phyloP scores from a whole-genome alignment of 2,888 invertebrate genomes.

The Hydraecia micacea region DNA sequence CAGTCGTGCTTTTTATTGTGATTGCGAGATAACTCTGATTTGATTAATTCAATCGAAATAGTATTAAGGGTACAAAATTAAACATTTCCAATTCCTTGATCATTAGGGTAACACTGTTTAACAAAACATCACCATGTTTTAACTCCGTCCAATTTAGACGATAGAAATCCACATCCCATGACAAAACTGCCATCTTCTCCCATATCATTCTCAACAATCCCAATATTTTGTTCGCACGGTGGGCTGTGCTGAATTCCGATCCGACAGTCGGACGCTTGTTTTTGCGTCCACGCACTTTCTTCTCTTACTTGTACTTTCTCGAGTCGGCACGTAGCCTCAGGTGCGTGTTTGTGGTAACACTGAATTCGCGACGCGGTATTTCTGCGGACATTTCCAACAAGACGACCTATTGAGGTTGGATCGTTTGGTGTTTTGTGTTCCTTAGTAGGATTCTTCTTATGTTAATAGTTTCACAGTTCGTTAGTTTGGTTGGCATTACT shows the following conservation, averaged over 20 bases:
- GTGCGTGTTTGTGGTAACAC: slow-evolving; percentile 64
- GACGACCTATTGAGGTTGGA: slow-evolving; percentile 53
- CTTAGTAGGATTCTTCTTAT: slow-evolving; percentile 31
- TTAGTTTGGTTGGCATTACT: neutral
- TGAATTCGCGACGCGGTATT: slow-evolving; percentile 51
- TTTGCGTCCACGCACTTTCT: slow-evolving; percentile 86
- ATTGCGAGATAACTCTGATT: slow-evolving; percentile 19
- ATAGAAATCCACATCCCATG: slow-evolving; percentile 6
- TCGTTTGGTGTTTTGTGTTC: slow-evolving; percentile 40
- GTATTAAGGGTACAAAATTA: neutral
- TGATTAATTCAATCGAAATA: slow-evolving; percentile 6
- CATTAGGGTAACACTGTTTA: neutral
- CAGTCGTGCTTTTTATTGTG: slow-evolving; percentile 30
- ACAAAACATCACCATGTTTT: neutral
- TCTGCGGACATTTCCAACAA: slow-evolving; percentile 52
- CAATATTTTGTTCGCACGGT: slow-evolving; percentile 66
- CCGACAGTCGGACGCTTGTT: slow-evolving; percentile 77
- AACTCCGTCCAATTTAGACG: neutral
- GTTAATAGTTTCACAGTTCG: slow-evolving; percentile 17
- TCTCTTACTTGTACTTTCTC: slow-evolving; percentile 86
- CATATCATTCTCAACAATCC: slow-evolving; percentile 39
- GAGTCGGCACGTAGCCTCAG: slow-evolving; percentile 70
- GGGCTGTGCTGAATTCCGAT: slow-evolving; percentile 77
- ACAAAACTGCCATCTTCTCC: slow-evolving; percentile 11
- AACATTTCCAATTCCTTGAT: neutral